Base-by-base conservation (phyloP, 2,113 vertebrate genomes). In the Nycticorax nycticorax region DNA sequence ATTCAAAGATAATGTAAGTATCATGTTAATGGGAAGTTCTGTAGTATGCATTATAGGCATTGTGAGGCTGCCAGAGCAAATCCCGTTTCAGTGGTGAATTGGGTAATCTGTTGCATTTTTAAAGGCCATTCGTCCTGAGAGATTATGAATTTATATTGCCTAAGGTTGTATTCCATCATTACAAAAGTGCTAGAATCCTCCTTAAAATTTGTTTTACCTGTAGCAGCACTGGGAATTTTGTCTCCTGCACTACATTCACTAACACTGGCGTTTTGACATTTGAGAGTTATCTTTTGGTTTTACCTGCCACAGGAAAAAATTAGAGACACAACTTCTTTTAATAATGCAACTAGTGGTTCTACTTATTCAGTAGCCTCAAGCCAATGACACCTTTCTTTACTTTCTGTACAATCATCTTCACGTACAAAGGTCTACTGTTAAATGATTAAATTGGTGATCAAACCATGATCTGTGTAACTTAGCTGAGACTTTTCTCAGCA, bases 181-280 rank as follows among this genome's bases (percentile, higher is more conserved):
- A 98, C 96, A 96, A 97, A 98, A 98, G 95, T 96, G 94, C 95
- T 95, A 86, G 96, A 97, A 96, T 96, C 85, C 93, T 97, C 92
- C 43, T 85, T 97, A 97, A 98, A 98, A 98, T 97, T 97, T 97
- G 96, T 97, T 98, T 98, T 98, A 98, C 95, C 96, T 97, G 95
- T 86, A 94, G 89, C 86, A 92, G 93, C 97, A 60, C 57, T 97
- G 97, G 97, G 97, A 98, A 96, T 98, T 98, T 97, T 89, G 77
- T 95, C 95, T 98, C 91, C 95, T 92, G 92, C 91, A 97, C 93
- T 97, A 97, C 97, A 96, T 97, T 96, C 97, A 93, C 94, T 91
- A 94, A 86, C 88, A 73, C 74, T 93, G 96, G 94, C 85, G 3
- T 79, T 98, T 97, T 98, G 98, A 98, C 97, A 97, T 98, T 97